Base-by-base conservation (phyloP, 1,140 invertebrate genomes). In the Lamellibrachia luymesi region DNA sequence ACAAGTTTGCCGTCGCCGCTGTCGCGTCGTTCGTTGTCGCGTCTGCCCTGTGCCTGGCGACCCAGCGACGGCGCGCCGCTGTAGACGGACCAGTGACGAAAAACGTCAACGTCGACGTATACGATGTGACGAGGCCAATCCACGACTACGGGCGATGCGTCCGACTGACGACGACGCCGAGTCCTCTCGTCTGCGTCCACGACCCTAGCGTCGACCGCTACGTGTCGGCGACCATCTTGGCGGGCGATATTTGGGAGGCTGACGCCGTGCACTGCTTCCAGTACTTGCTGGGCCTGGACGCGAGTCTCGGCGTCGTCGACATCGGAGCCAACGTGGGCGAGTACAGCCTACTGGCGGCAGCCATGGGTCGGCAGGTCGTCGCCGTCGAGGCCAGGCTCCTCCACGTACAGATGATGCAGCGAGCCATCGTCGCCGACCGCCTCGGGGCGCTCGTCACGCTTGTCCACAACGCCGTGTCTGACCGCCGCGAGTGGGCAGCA, bases 181-280 rank as follows among this genome's bases (percentile, higher is more conserved):
- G 92, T 50, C 94, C 95, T 91, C 92, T 94, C 50, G 94, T 95
- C 51, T 95, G 95, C 93, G 91, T 95, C 38, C 94, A 95, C 91
- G 80, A 94, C 25, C 64, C 92, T 17, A 51, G 91, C 10, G 90
- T 91, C n/a, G 95, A 95, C 92, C 93, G 93, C 50, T 96, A 93
- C 93, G 95, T 96, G 49, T 95, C 95, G 6, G 93, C 93, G 17
- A 93, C 94, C 50, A 92, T 96, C 22, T 91, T 93, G 64, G 93
- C 93, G 2, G 93, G 89, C 91, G 95, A 95, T 4, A 50, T 95
- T 8, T 96, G 95, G 95, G 95, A 96, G 92, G 95, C 95, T 27
- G 93, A 95, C 49, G 94, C 95, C 49, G 95, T 94, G 25, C 92
- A 92, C 50, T 93, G 94, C 49, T 94, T 94, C 91, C 94, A 94